Percentiles rank a stretch among this genome's conserved stretches.
Evolutionary conservation across 2,113 vertebrate species (phyloP).

Genomic region (Rhinopomastus cyanomelas): DNA sequence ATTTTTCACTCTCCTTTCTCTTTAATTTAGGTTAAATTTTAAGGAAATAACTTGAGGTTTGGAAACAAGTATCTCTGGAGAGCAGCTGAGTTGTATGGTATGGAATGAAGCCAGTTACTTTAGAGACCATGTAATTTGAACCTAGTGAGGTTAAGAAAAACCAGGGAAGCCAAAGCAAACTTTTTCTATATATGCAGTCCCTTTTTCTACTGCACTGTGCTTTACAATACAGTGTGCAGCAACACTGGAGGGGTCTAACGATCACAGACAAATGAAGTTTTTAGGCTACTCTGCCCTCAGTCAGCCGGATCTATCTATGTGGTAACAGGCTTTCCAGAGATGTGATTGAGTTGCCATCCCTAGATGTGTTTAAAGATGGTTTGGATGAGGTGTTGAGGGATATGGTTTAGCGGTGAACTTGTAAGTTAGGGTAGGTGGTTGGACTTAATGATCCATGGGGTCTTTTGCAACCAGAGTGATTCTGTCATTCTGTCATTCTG

Average conservation of each 20-base stretch:
- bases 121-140: not conserved
- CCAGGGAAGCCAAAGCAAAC: not conserved
- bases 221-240: not conserved
- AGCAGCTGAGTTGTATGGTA: not conserved
- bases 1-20: not conserved
- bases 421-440: too few species aligned
- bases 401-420: too few species aligned
- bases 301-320: too few species aligned
- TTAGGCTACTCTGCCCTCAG: not conserved
- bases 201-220: not conserved
- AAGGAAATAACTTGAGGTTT: slow-evolving; percentile 49
- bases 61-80: slow-evolving; percentile 25
- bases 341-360: too few species aligned
- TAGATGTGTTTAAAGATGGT: too few species aligned
- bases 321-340: too few species aligned
- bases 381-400: too few species aligned
- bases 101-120: slow-evolving; percentile 22
- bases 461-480: too few species aligned
- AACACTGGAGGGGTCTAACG: not conserved
- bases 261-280: not conserved
- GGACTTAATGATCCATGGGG: too few species aligned
- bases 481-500: too few species aligned
- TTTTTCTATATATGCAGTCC: not conserved
- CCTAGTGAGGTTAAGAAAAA: not conserved
- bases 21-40: slow-evolving; percentile 37